Evolutionary conservation across 2,888 invertebrate species (phyloP), one percentile per base, ranked within the genome.

Genomic region (Nematopogon swammerdamellus): DNA sequence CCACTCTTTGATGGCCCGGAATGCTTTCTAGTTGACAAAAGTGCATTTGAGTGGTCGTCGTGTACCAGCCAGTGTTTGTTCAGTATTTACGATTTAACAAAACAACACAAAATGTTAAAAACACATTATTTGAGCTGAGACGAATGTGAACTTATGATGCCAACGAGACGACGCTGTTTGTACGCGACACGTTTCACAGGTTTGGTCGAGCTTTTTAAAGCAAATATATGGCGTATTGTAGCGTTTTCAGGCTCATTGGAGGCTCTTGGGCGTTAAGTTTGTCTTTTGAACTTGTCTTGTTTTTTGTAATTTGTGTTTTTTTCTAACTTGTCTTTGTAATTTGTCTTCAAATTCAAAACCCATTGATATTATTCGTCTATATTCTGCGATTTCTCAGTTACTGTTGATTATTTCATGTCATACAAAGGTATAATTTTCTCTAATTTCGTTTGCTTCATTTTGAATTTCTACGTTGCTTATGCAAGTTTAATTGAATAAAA

Each of bases 81-180:
- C 72, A 74, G 74, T 72, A 71, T 79, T 77, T 79, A 79, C 76
- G 77, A 77, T 77, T 72, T 72, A 74, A 77, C 79, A 76, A 79
- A 79, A 79, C 79, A 77, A 76, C 74, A 72, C 68, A 75, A 75
- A 74, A 77, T 74, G 77, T 79, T 77, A 75, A 79, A 77, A 77
- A 77, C 79, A 77, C 75, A 76, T 76, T 76, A 76, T 76, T 76
- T 76, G 77, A 63, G 68, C 65, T 77, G 79, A 69, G 77, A 79
- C 79, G 74, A 79, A 79, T 77, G 75, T 67, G 68, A 64, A 66
- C 71, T 72, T 71, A 73, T 68, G 72, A 72, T 72, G 67, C 69
- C 63, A 67, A 61, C 65, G 68, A 63, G 59, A 57, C 55, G 55
- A 58, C 57, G 63, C 73, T 44, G 68, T 79, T 77, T 79, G 79